Evolutionary conservation across 2,797 vertebrate genomes (phyloP), one percentile per base, ranked within the genome.

Genomic region (Siniperca undulata): DNA sequence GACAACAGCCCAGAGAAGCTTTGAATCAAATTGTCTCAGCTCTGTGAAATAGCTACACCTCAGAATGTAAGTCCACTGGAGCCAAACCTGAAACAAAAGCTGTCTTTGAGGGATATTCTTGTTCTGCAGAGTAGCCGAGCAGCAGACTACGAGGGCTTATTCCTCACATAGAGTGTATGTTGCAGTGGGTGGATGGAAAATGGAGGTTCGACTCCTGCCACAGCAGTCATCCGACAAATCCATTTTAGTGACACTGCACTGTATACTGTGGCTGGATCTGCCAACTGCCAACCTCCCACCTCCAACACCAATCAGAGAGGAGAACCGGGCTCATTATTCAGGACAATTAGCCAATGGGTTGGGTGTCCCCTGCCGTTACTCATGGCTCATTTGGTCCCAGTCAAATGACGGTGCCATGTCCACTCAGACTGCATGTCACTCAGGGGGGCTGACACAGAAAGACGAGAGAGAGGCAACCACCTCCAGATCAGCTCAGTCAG

Each of bases 291-390:
- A 77, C 85, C 80, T 78, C 86, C 85, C 77, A 84, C 85, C 82
- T 80, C 78, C 27, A 53, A 4, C 83, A 80, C 91, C 92, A 93
- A 92, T 92, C 92, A 83, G 78, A 78, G 74, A 74, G 24, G 27
- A 88, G 85, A 81, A 69, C 53, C 80, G 19, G 70, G 46, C 86
- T 88, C 89, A 84, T 92, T 92, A 93, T 93, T 91, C 84, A 92
- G 80, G 86, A 91, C 85, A 91, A 93, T 94, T 94, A 92, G 90
- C 94, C 93, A 91, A 94, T 91, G 86, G 88, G 86, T 82, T 86
- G 67, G 10, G 82, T 81, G 84, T 88, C 86, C 78, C 78, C 86
- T 70, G 85, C 88, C 77, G 44, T 94, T 90, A 91, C 83, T 93
- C 89, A 91, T 22, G 89, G 84, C 88, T 91, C 89, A 89, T 94